Evolutionary conservation across 92 coral and sea anemone genomes (phyloP).

Genomic region (Palythoa grandiflora): DNA sequence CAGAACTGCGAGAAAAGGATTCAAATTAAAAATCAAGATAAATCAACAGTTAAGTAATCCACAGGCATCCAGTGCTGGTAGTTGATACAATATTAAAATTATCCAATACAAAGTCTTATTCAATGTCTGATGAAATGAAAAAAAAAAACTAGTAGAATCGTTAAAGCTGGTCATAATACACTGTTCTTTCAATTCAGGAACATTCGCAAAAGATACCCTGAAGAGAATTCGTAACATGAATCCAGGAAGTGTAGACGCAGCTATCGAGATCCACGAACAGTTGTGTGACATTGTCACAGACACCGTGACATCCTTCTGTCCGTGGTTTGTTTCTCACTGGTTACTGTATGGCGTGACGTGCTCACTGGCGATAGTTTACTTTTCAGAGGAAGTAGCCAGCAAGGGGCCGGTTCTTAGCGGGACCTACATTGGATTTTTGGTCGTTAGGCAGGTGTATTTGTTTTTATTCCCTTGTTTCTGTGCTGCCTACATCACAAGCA

Average conservation of each 20-base stretch:
- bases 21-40: too few species aligned
- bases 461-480: slow-evolving; percentile 80
- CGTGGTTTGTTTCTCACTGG: slow-evolving; percentile 87
- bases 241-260: slow-evolving; percentile 42
- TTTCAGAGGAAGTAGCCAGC: slow-evolving; percentile 65
- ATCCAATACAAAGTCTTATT: too few species aligned
- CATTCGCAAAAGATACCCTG: slow-evolving; percentile 51
- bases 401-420: slow-evolving; percentile 41
- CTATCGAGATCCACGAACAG: slow-evolving; percentile 65
- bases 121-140: too few species aligned
- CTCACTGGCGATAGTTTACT: slow-evolving; percentile 66
- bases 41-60: too few species aligned
- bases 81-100: too few species aligned
- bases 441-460: slow-evolving; percentile 62
- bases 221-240: slow-evolving; percentile 37
- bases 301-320: slow-evolving; percentile 78
- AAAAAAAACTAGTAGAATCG: too few species aligned
- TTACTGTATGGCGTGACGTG: slow-evolving; percentile 67
- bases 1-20: too few species aligned
- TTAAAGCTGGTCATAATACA: too few species aligned
- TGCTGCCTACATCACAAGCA: slow-evolving; percentile 82
- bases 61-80: too few species aligned
- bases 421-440: slow-evolving; percentile 66
- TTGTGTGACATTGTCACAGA: slow-evolving; percentile 72
- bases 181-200: slow-evolving; percentile 35